Evolutionary conservation across 2,888 invertebrate species (phyloP).

Genomic region (Ichneumoninae sp.): DNA sequence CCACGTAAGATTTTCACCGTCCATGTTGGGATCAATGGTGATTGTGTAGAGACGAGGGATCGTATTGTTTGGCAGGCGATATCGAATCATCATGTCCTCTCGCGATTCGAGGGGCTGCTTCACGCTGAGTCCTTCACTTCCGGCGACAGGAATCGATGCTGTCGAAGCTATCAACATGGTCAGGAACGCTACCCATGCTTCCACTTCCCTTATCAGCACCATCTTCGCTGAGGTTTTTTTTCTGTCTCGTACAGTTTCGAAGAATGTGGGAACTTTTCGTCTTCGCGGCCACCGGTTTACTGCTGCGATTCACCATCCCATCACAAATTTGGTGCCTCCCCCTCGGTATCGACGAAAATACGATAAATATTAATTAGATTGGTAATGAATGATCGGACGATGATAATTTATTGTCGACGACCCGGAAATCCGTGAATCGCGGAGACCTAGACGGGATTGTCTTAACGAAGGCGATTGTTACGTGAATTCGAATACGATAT

Average conservation of each 20-base stretch:
- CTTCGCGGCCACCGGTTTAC: background rate
- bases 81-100: constrained; percentile 71
- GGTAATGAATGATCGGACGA: constrained; percentile 14
- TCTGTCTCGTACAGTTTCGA: background rate
- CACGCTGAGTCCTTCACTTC: background rate
- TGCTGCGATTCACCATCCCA: background rate
- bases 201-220: background rate
- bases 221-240: background rate
- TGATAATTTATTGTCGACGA: constrained; percentile 7
- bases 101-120: background rate
- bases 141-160: background rate
- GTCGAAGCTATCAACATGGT: constrained; percentile 16
- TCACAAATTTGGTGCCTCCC: background rate
- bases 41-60: constrained; percentile 86
- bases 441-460: background rate
- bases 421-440: background rate
- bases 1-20: constrained; percentile 75
- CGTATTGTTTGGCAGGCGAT: constrained; percentile 86
- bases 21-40: constrained; percentile 85
- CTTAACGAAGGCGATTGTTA: background rate
- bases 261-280: constrained; percentile 6
- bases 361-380: constrained; percentile 33
- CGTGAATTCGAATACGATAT: constrained; percentile 6
- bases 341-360: background rate
- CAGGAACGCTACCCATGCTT: background rate